These are phyloP conservation scores for Gallinago jamesoni DNA, from an alignment of 2,113 vertebrate genomes.

Conservation along the genomic window DNA sequence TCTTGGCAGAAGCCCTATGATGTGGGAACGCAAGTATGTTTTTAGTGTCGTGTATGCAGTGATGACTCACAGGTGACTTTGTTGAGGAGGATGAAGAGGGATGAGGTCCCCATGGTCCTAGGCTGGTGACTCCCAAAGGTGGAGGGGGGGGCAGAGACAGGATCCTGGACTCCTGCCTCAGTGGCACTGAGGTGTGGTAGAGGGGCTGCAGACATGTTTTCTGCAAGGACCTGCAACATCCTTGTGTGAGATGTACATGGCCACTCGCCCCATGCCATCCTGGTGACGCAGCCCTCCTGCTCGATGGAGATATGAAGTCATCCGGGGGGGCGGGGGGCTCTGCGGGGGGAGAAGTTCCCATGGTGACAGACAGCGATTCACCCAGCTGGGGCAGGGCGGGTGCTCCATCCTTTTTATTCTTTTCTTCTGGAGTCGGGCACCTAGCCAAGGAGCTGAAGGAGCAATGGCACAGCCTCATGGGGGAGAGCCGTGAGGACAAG, in stretches of 20 bases:
- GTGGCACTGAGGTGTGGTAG: background rate
- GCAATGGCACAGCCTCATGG: background rate
- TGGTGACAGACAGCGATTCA: slow-evolving; percentile 63
- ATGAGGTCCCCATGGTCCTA: background rate
- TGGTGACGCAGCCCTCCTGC: background rate
- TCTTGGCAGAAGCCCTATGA: background rate
- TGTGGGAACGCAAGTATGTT: background rate
- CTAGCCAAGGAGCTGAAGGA: slow-evolving; percentile 54
- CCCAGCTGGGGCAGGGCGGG: slow-evolving; percentile 35
- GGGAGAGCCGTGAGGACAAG: slow-evolving; percentile 27
- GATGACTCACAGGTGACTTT: slow-evolving; percentile 32
- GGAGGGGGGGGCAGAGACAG: background rate
- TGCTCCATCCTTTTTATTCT: slow-evolving; percentile 30
- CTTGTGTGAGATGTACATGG: background rate
- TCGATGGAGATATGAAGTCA: slow-evolving; percentile 29
- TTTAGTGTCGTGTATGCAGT: no score
- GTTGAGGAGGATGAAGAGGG: background rate
- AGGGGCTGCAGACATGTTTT: background rate
- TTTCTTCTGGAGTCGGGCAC: slow-evolving; percentile 38
- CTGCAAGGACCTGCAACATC: background rate
- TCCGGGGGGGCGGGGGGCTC: background rate
- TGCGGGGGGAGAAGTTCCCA: slow-evolving; percentile 48
- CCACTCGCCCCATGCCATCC: background rate
- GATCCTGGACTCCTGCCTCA: background rate
- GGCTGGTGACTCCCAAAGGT: background rate